A percentile compares a stretch with the other conserved stretches of the same genome.
Conservation (phyloP, 2,888 invertebrate genomes). For the Tetragonula carbonaria region DNA sequence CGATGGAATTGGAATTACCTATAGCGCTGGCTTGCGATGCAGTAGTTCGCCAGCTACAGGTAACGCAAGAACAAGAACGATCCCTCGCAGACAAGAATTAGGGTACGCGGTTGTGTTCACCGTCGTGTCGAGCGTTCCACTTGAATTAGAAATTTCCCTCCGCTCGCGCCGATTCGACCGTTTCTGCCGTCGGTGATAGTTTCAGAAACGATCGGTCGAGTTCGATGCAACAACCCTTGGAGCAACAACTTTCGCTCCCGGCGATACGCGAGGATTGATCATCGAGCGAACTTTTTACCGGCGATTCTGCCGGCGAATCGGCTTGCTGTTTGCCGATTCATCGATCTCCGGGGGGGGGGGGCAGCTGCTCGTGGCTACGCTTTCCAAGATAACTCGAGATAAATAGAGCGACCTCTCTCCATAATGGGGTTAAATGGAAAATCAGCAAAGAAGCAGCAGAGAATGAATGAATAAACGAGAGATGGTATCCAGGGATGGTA, state of each 20-base stretch:
- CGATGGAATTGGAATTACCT: conserved; percentile 67
- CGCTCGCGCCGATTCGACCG: conserved; percentile 50
- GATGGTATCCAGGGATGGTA: conserved; percentile 4
- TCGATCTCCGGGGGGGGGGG: neutral
- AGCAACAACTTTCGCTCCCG: conserved; percentile 30
- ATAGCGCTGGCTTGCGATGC: conserved; percentile 24
- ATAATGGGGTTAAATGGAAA: conserved; percentile 9
- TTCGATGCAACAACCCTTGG: conserved; percentile 34
- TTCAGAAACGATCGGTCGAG: conserved; percentile 45
- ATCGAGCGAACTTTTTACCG: conserved; percentile 37
- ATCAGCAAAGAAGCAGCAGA: neutral
- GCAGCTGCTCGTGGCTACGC: neutral
- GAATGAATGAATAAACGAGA: conserved; percentile 33
- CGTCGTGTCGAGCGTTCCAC: conserved; percentile 63
- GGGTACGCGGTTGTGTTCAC: conserved; percentile 66
- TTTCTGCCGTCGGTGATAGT: conserved; percentile 61
- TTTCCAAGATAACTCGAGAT: conserved; percentile 13
- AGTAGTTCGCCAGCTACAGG: neutral
- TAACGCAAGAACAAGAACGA: conserved; percentile 9
- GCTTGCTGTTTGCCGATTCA: neutral
- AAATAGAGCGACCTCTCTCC: conserved; percentile 15
- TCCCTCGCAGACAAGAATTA: conserved; percentile 63
- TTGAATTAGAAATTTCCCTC: conserved; percentile 66
- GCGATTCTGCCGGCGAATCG: conserved; percentile 14
- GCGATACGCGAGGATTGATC: conserved; percentile 27